A percentile compares a stretch with the other conserved stretches of the same genome.
Evolutionary conservation across 1,140 invertebrate species (phyloP).

Genomic region (Bacillus rossius): DNA sequence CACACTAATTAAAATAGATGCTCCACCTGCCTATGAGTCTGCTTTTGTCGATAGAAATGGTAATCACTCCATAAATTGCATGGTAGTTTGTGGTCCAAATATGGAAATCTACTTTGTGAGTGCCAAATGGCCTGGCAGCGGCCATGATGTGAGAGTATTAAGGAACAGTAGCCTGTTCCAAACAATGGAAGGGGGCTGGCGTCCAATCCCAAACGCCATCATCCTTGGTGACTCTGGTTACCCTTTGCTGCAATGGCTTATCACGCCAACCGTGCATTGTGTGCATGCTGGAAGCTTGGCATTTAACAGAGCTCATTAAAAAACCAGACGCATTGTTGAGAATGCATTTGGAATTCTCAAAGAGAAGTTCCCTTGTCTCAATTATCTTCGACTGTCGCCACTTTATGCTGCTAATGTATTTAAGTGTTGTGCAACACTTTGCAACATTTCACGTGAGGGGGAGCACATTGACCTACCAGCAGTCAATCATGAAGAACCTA

Average conservation of each 20-base stretch:
- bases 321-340: slow-evolving; percentile 24
- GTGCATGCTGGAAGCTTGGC: background rate
- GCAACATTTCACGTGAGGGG: too few relatives aligned
- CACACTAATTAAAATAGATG: too few relatives aligned
- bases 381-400: slow-evolving; percentile 10
- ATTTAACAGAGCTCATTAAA: slow-evolving; percentile 18
- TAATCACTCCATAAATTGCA: background rate
- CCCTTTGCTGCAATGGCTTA: slow-evolving; percentile 19
- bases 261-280: slow-evolving; percentile 12
- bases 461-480: too few relatives aligned
- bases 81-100: slow-evolving; percentile 18
- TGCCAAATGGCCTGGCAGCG: slow-evolving; percentile 13
- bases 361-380: slow-evolving; percentile 26
- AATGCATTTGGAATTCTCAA: slow-evolving; percentile 23
- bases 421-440: too few relatives aligned
- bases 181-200: slow-evolving; percentile 8
- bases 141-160: slow-evolving; percentile 13
- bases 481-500: too few relatives aligned
- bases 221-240: slow-evolving; percentile 23
- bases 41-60: too few relatives aligned
- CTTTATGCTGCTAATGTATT: too few relatives aligned
- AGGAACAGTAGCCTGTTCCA: background rate
- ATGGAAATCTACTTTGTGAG: slow-evolving; percentile 11
- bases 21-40: too few relatives aligned
- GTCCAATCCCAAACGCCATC: slow-evolving; percentile 13